These are phyloP conservation scores for Xestia ashworthii DNA, from an alignment of 2,888 invertebrate species.

Conservation along the genomic window DNA sequence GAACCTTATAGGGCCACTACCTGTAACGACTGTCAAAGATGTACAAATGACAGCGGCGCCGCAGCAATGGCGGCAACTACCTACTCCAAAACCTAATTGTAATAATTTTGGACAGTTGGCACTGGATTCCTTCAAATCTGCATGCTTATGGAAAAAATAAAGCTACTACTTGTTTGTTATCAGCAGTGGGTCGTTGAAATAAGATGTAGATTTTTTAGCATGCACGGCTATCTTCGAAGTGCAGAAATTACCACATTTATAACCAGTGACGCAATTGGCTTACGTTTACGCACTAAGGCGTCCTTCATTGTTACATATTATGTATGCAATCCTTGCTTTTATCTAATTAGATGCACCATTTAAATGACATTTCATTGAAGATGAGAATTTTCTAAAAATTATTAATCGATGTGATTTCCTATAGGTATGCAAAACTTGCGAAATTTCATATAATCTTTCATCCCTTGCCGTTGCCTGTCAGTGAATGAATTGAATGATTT, in stretches of 20 bases:
- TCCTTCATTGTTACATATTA: constrained; percentile 27
- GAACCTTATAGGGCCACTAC: too few species aligned
- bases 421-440: background rate
- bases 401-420: background rate
- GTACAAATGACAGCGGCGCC: too few species aligned
- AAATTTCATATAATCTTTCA: background rate
- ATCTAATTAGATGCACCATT: background rate
- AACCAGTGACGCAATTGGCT: constrained; percentile 34
- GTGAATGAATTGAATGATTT: background rate
- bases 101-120: background rate
- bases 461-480: background rate
- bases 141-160: background rate
- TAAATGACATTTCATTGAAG: background rate
- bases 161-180: background rate
- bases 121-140: background rate
- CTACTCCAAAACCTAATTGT: background rate
- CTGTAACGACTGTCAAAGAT: too few species aligned
- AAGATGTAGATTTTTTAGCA: background rate
- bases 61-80: too few species aligned
- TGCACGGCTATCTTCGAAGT: background rate
- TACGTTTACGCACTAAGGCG: constrained; percentile 1
- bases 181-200: background rate
- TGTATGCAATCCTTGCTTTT: constrained; percentile 5
- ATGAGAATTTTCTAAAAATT: background rate
- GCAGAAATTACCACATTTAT: constrained; percentile 36